A percentile compares a stretch with the other conserved stretches of the same genome.
phyloP scores from a whole-genome alignment of 2,888 invertebrate species.

The Dicroscelio sp. region DNA sequence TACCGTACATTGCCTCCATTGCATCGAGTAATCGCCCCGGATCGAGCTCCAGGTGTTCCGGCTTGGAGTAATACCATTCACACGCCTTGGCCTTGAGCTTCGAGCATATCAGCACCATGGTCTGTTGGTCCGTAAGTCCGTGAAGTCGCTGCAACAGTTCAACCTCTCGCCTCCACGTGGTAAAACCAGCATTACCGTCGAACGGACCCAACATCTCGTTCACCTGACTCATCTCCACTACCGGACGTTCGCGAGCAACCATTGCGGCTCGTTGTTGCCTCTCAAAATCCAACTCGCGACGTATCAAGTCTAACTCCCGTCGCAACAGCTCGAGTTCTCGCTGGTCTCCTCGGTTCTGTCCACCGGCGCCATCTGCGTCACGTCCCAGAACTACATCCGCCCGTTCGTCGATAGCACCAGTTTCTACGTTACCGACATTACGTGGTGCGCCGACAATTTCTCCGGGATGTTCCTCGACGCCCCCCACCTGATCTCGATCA shows the following conservation, averaged over 20 bases:
- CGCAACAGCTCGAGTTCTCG: not conserved
- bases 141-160: not conserved
- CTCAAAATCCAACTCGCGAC: not conserved
- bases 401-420: not conserved
- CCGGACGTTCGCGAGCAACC: not conserved
- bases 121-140: not conserved
- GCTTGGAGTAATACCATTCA: conserved; percentile 35
- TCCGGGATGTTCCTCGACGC: not conserved
- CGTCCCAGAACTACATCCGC: not conserved
- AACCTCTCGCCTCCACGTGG: not conserved
- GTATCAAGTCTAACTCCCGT: not conserved
- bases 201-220: not conserved
- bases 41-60: not conserved
- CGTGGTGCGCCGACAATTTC: not conserved
- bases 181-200: not conserved
- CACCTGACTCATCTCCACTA: not conserved
- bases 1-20: not conserved
- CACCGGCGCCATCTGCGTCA: not conserved
- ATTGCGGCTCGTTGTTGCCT: not conserved
- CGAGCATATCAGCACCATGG: not conserved
- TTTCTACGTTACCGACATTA: not conserved
- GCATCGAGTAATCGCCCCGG: not conserved
- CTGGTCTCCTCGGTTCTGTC: not conserved
- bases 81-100: not conserved
- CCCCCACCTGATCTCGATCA: not conserved